phyloP scores from a whole-genome alignment of 2,113 vertebrate genomes.

The Pygoscelis antarcticus region DNA sequence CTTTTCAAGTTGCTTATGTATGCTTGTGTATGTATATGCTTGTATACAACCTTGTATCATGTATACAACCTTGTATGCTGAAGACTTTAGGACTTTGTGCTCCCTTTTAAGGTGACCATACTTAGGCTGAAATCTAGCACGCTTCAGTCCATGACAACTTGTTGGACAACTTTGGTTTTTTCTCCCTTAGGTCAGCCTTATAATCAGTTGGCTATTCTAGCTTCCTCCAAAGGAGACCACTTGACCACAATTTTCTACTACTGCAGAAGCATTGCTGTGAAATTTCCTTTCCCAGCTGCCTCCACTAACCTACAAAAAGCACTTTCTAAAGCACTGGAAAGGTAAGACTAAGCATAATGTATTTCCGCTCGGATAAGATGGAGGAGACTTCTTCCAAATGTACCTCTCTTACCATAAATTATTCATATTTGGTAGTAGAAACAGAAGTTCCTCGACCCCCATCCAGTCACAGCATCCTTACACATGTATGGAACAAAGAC shows the following conservation, averaged over 20 bases:
- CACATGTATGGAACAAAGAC: not conserved
- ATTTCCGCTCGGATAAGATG: not conserved
- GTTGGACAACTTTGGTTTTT: not conserved
- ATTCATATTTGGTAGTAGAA: not conserved
- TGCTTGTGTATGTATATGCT: too few relatives aligned
- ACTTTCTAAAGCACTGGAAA: constrained; percentile 98
- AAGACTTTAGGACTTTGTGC: not conserved
- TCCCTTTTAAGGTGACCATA: not conserved
- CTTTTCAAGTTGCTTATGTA: not conserved
- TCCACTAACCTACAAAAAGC: constrained; percentile 99
- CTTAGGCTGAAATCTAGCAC: not conserved
- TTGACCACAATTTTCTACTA: constrained; percentile 99
- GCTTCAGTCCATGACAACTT: not conserved
- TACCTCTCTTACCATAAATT: not conserved
- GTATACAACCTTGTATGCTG: not conserved
- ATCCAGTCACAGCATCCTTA: not conserved
- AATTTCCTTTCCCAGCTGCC: constrained; percentile 98
- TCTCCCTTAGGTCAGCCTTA: constrained; percentile 91
- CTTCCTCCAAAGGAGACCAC: constrained; percentile 98
- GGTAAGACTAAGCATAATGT: constrained; percentile 70
- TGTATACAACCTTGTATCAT: too few relatives aligned
- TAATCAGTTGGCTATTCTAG: constrained; percentile 98
- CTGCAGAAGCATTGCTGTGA: constrained; percentile 99
- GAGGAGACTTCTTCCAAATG: not conserved
- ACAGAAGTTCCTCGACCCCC: not conserved